These are phyloP conservation scores for Hydropsyche betteni DNA, from an alignment of 2,888 invertebrate species.

Conservation along the genomic window DNA sequence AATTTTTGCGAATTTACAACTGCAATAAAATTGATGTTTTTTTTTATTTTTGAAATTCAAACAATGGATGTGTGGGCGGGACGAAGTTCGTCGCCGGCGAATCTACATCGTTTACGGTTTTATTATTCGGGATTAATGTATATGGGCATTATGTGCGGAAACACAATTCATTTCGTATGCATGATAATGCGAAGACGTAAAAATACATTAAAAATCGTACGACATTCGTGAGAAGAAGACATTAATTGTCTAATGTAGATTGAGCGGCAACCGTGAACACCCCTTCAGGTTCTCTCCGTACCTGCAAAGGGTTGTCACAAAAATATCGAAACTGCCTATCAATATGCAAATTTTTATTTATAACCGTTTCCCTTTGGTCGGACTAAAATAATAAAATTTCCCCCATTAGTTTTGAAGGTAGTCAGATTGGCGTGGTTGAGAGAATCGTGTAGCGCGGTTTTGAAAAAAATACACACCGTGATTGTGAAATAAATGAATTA, in stretches of 20 bases:
- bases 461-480: constrained; percentile 5
- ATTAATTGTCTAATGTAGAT: constrained; percentile 40
- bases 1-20: neutral
- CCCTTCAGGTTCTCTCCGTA: constrained; percentile 38
- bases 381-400: constrained; percentile 32
- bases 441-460: constrained; percentile 32
- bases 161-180: no score
- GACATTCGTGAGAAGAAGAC: constrained; percentile 35
- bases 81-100: neutral
- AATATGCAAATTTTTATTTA: constrained; percentile 49
- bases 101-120: neutral
- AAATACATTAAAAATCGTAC: constrained; percentile 6
- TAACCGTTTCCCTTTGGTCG: constrained; percentile 30
- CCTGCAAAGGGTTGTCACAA: constrained; percentile 40
- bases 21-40: neutral
- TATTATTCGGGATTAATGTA: no score
- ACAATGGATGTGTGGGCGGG: neutral
- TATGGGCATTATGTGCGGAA: no score
- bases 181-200: neutral
- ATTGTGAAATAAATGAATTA: no score
- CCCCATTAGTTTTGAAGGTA: neutral
- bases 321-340: constrained; percentile 42
- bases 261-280: constrained; percentile 33
- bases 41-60: neutral
- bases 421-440: constrained; percentile 11